These are phyloP conservation scores for Corythaixoides concolor DNA, from an alignment of 2,113 vertebrate species.

Conservation along the genomic window DNA sequence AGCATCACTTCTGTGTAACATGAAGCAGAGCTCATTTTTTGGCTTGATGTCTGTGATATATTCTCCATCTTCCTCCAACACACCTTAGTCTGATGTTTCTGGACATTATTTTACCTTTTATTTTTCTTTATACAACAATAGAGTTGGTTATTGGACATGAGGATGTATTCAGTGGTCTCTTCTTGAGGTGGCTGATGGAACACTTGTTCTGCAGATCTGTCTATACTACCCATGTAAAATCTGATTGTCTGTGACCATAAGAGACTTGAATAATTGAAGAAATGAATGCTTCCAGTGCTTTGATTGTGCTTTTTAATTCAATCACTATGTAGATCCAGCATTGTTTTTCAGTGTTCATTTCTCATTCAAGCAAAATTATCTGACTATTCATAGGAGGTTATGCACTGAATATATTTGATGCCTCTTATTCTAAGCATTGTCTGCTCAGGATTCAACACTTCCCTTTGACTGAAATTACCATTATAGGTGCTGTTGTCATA, in stretches of 20 bases:
- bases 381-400: background rate
- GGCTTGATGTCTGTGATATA: background rate
- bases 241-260: background rate
- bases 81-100: background rate
- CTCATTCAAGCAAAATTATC: background rate
- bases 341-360: background rate
- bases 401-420: background rate
- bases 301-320: constrained; percentile 16
- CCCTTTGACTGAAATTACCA: background rate
- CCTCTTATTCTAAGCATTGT: background rate
- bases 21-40: background rate
- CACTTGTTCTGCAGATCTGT: background rate
- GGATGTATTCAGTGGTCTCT: background rate
- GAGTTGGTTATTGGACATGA: background rate
- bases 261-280: background rate
- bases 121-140: background rate
- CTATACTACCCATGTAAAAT: background rate
- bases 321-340: background rate
- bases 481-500: constrained; percentile 7
- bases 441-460: background rate
- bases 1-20: rapidly evolving
- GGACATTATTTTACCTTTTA: background rate
- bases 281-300: background rate
- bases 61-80: background rate
- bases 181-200: background rate